Evolutionary conservation across 2,797 vertebrate genomes (phyloP).

Genomic region (Microcaecilia unicolor): DNA sequence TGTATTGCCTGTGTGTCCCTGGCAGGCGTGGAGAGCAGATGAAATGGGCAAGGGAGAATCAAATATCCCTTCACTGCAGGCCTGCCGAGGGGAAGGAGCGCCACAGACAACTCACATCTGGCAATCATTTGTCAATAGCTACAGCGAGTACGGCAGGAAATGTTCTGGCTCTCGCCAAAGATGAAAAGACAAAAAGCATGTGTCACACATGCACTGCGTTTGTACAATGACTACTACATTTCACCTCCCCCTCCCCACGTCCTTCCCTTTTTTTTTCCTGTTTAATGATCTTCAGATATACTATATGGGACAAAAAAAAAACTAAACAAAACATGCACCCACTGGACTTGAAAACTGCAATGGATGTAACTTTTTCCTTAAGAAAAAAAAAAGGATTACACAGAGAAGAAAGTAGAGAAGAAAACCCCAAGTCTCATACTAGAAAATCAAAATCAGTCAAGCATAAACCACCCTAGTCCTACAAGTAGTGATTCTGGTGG

Average conservation of each 20-base stretch:
- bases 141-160: constrained; percentile 95
- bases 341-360: constrained; percentile 54
- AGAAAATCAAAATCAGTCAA: constrained; percentile 61
- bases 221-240: constrained; percentile 75
- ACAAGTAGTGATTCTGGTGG: constrained; percentile 57
- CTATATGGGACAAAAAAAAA: no score
- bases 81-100: constrained; percentile 54
- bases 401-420: no score
- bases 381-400: no score
- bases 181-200: constrained; percentile 95
- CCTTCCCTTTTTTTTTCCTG: constrained; percentile 1
- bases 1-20: constrained; percentile 62
- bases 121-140: constrained; percentile 91
- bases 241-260: constrained; percentile 21
- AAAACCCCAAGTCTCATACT: constrained; percentile 56
- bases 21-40: constrained; percentile 72
- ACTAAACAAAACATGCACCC: constrained; percentile 51
- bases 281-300: constrained; percentile 62
- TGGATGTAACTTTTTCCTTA: constrained; percentile 53
- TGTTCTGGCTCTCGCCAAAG: constrained; percentile 84
- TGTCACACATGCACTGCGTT: constrained; percentile 72
- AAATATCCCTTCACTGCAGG: constrained; percentile 72
- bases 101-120: constrained; percentile 82
- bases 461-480: constrained; percentile 49
- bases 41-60: constrained; percentile 67